phyloP scores from a whole-genome alignment of 1,140 invertebrate species.

The Oryctes rhinoceros region DNA sequence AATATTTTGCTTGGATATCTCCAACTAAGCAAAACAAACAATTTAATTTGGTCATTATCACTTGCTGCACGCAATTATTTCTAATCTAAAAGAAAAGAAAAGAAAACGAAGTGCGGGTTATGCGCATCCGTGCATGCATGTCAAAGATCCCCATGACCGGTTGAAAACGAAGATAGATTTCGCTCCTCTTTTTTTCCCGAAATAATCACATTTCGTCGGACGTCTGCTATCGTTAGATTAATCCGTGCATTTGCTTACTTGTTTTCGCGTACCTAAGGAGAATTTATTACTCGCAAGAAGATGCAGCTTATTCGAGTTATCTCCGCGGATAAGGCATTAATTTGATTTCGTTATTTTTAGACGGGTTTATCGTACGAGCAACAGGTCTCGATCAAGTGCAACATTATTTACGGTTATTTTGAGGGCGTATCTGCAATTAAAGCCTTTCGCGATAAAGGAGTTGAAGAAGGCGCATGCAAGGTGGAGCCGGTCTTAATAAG shows the following conservation, averaged over 20 bases:
- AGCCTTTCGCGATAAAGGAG: background rate
- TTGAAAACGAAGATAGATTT: background rate
- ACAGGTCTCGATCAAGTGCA: background rate
- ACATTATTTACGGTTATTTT: background rate
- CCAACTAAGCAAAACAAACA: too few relatives aligned
- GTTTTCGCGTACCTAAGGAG: conserved; percentile 2
- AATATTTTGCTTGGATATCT: too few relatives aligned
- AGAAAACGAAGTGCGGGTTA: too few relatives aligned
- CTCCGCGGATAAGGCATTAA: background rate
- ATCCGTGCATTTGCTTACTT: background rate
- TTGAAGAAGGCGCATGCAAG: too few relatives aligned
- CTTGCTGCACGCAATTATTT: too few relatives aligned
- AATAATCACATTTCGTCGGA: background rate
- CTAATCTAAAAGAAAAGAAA: too few relatives aligned
- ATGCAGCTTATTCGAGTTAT: background rate
- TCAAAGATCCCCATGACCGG: background rate
- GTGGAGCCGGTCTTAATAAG: too few relatives aligned
- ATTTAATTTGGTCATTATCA: too few relatives aligned
- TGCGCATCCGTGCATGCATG: background rate
- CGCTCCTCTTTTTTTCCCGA: background rate
- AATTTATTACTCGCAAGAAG: background rate
- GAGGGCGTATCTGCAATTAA: background rate
- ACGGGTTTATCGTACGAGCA: background rate
- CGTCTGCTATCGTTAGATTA: conserved; percentile 8
- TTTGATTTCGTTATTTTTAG: conserved; percentile 8